phyloP scores from a whole-genome alignment of 2,113 vertebrate species.

The Trogon melanurus region DNA sequence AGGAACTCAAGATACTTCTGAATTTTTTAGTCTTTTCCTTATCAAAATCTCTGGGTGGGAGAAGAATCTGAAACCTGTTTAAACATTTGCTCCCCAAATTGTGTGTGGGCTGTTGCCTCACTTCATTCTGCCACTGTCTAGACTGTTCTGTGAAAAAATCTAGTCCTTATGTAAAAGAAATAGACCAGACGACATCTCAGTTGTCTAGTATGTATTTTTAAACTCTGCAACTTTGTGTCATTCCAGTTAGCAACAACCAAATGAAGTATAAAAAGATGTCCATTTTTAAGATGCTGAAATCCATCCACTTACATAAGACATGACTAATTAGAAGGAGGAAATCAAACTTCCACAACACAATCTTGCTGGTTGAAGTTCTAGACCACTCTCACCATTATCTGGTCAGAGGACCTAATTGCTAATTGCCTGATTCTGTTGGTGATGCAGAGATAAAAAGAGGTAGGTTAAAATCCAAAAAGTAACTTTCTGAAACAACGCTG shows the following conservation, averaged over 20 bases:
- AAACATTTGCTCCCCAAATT: constrained; percentile 46
- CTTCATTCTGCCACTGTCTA: constrained; percentile 54
- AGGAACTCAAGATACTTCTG: background rate
- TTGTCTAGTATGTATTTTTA: constrained; percentile 65
- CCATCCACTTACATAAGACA: constrained; percentile 34
- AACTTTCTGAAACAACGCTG: background rate
- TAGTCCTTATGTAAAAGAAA: constrained; percentile 57
- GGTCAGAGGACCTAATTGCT: background rate
- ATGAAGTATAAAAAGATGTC: constrained; percentile 47
- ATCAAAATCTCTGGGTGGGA: background rate
- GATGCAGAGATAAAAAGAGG: background rate
- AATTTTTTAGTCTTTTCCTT: background rate
- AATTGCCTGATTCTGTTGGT: background rate
- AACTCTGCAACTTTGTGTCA: constrained; percentile 51
- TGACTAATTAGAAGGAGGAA: constrained; percentile 49
- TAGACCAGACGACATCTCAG: constrained; percentile 25
- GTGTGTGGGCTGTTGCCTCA: constrained; percentile 50
- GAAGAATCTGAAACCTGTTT: constrained; percentile 37
- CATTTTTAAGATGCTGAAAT: constrained; percentile 45
- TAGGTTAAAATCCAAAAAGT: background rate
- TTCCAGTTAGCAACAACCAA: constrained; percentile 46
- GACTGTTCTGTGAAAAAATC: constrained; percentile 54
- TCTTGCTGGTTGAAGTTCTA: background rate
- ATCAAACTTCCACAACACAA: background rate
- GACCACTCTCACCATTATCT: background rate